Conservation (phyloP, 2,113 vertebrate genomes). For the Tamias sibiricus region DNA sequence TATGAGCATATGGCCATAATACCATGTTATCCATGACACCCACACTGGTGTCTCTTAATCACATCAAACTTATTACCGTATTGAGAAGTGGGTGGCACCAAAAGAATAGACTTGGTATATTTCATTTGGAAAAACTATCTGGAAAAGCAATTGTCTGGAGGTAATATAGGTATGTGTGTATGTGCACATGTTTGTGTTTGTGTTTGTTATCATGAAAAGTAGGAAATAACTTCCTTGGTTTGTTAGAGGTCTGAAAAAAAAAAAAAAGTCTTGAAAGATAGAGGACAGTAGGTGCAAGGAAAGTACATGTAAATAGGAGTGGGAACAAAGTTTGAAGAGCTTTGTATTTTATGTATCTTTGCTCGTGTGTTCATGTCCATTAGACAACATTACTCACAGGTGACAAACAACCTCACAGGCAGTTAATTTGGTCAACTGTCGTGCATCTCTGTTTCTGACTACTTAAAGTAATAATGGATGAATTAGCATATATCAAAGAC, state of each 20-base stretch:
- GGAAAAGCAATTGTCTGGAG: not conserved
- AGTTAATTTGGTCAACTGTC: too few species aligned
- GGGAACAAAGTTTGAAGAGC: not conserved
- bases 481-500: not conserved
- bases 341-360: not conserved
- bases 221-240: not conserved
- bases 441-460: not conserved
- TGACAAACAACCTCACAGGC: not conserved
- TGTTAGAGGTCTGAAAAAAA: not conserved
- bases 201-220: not conserved
- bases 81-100: not conserved
- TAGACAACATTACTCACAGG: not conserved
- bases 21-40: not conserved
- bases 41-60: too few species aligned
- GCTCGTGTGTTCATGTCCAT: not conserved
- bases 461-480: not conserved
- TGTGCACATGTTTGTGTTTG: not conserved
- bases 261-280: not conserved
- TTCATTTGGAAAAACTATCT: not conserved
- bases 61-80: fast-evolving
- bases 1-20: not conserved
- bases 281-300: not conserved
- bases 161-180: fast-evolving
- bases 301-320: not conserved
- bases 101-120: not conserved